Conservation (phyloP, 2,888 invertebrate species). For the Caenorhabditis becei region DNA sequence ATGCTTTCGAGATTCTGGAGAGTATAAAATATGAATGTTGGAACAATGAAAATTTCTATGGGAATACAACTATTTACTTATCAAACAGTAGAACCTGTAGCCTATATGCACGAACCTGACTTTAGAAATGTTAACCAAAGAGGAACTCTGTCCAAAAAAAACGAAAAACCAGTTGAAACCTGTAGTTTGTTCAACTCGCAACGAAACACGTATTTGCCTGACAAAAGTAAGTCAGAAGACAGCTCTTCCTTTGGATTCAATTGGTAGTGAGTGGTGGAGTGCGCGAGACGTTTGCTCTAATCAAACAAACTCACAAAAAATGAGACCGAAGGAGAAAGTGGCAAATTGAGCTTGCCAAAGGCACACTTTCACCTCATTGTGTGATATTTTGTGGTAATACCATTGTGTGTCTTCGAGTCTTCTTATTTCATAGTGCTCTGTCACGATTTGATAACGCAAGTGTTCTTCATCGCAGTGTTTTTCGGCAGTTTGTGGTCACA, state of each 20-base stretch:
- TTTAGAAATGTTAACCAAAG: too few species aligned
- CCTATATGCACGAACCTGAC: too few species aligned
- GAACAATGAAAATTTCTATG: too few species aligned
- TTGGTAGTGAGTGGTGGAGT: background rate
- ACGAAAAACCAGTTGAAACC: background rate
- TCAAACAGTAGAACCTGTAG: too few species aligned
- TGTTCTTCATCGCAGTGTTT: slow-evolving; percentile 12
- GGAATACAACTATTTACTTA: too few species aligned
- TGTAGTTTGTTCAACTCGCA: slow-evolving; percentile 10
- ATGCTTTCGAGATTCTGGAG: background rate
- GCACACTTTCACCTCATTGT: slow-evolving; percentile 23
- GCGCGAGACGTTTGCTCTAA: slow-evolving; percentile 34
- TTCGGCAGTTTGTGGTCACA: slow-evolving; percentile 23
- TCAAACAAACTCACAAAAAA: slow-evolving; percentile 30
- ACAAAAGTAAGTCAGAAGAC: background rate
- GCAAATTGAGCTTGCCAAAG: slow-evolving; percentile 15
- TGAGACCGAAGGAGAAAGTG: slow-evolving; percentile 22
- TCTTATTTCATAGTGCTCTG: background rate
- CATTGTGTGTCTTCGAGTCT: slow-evolving; percentile 8
- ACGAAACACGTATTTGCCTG: slow-evolving; percentile 4
- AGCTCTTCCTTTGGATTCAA: background rate
- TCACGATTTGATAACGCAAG: slow-evolving; percentile 48
- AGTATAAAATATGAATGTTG: background rate
- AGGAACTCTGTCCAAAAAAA: background rate
- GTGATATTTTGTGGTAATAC: background rate